Percentiles rank a stretch among this genome's conserved stretches.
Evolutionary conservation across 2,113 vertebrate genomes (phyloP).

Genomic region (Dissostichus mawsoni): DNA sequence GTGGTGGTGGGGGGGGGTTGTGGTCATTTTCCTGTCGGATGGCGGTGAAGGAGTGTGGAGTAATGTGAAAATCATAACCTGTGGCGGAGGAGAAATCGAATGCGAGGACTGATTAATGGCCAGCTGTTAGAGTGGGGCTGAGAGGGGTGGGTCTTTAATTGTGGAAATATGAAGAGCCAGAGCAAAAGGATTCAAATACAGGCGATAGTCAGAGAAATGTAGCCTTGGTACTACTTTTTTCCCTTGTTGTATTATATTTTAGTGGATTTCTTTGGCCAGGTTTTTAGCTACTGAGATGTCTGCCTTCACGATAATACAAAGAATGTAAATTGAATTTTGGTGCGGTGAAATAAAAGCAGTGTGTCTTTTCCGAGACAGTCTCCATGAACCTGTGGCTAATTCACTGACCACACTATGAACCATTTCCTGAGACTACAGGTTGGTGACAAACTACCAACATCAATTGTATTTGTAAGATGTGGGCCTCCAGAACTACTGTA

Average conservation of each 20-base stretch:
- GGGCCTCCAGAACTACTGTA: not conserved
- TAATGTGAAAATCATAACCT: conserved; percentile 77
- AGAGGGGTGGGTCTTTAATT: conserved; percentile 58
- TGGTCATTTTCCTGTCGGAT: conserved; percentile 59
- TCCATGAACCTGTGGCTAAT: not conserved
- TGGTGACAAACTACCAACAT: not conserved
- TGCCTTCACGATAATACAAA: not conserved
- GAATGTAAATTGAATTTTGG: not conserved
- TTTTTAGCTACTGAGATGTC: not conserved
- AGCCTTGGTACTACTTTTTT: not conserved
- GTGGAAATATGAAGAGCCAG: conserved; percentile 62
- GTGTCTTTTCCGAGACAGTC: too few relatives aligned
- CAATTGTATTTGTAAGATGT: not conserved
- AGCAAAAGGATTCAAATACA: conserved; percentile 43
- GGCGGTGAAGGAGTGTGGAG: conserved; percentile 42
- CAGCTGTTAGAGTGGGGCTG: conserved; percentile 57
- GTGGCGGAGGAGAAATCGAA: conserved; percentile 67
- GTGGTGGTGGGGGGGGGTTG: not conserved
- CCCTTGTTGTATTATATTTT: not conserved
- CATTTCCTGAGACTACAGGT: conserved; percentile 13
- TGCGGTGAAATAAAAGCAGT: not conserved
- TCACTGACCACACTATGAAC: not conserved
- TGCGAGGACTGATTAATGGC: conserved; percentile 69
- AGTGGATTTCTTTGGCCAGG: not conserved
- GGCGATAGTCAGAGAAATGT: not conserved